Conservation (phyloP, 2,888 invertebrate species). For the Hololepta plana region DNA sequence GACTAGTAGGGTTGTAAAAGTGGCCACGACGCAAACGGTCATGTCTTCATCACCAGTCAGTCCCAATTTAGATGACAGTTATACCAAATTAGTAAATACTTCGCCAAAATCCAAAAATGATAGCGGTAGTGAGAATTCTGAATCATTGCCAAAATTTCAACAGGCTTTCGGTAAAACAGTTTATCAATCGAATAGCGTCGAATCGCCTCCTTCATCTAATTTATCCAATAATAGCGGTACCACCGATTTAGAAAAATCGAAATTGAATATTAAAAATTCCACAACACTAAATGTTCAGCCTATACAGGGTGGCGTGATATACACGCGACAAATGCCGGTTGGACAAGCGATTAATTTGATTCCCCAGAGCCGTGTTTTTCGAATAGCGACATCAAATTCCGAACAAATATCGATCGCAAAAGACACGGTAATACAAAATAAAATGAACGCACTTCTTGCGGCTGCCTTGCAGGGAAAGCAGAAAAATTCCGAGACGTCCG, state of each 20-base stretch:
- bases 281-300: slow-evolving; percentile 37
- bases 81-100: slow-evolving; percentile 34
- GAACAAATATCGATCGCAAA: slow-evolving; percentile 26
- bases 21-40: slow-evolving; percentile 19
- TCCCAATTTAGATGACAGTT: slow-evolving; percentile 36
- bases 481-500: slow-evolving; percentile 15
- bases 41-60: slow-evolving; percentile 16
- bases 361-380: slow-evolving; percentile 26
- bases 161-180: slow-evolving; percentile 62
- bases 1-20: slow-evolving; percentile 33
- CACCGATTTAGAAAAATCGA: slow-evolving; percentile 7
- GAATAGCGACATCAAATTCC: slow-evolving; percentile 25
- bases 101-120: slow-evolving; percentile 17
- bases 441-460: slow-evolving; percentile 29
- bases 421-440: slow-evolving; percentile 28
- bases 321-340: slow-evolving; percentile 52
- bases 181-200: slow-evolving; percentile 27
- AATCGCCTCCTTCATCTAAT: slow-evolving; percentile 13
- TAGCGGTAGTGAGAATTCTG: slow-evolving; percentile 19
- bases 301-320: slow-evolving; percentile 50
- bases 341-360: slow-evolving; percentile 40
- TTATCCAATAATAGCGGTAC: slow-evolving; percentile 8
- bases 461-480: slow-evolving; percentile 27
- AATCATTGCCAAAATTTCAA: slow-evolving; percentile 53
- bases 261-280: slow-evolving; percentile 20